These are phyloP conservation scores for Stenurella melanura DNA, from an alignment of 2,888 invertebrate genomes.

Conservation along the genomic window DNA sequence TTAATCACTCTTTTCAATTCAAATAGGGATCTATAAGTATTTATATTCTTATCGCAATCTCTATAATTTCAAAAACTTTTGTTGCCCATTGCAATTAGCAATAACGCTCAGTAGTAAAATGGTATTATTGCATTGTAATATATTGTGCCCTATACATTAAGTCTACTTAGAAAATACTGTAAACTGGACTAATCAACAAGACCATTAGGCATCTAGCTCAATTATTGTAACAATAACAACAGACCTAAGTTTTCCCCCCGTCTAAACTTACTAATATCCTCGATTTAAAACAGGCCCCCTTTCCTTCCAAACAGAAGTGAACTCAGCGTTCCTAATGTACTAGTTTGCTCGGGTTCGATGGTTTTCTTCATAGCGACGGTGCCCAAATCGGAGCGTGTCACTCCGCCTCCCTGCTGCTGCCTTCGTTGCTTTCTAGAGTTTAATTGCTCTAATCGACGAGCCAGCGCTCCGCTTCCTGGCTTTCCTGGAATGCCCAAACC, in stretches of 20 bases:
- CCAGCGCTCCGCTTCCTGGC: conserved; percentile 77
- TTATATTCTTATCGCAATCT: background rate
- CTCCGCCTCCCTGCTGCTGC: conserved; percentile 75
- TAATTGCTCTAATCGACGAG: conserved; percentile 73
- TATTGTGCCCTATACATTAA: conserved; percentile 33
- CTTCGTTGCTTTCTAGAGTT: conserved; percentile 74
- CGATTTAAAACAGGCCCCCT: conserved; percentile 84
- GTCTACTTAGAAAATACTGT: conserved; percentile 33
- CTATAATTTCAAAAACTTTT: conserved; percentile 7
- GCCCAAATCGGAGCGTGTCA: conserved; percentile 79
- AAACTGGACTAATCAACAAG: conserved; percentile 37
- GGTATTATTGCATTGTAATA: conserved; percentile 33
- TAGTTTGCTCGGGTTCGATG: conserved; percentile 64
- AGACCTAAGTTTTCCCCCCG: no score
- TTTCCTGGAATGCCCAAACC: conserved; percentile 78
- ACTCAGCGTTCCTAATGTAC: conserved; percentile 83
- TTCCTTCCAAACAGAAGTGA: conserved; percentile 89
- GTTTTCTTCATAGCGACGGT: conserved; percentile 70
- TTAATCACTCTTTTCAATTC: no score
- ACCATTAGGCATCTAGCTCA: conserved; percentile 33
- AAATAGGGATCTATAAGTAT: no score
- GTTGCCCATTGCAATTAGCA: conserved; percentile 2
- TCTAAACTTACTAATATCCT: background rate
- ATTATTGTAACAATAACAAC: conserved; percentile 9
- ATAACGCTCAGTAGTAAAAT: conserved; percentile 1